Conservation (phyloP, 2,888 invertebrate genomes). For the Ephialtes manifestator region DNA sequence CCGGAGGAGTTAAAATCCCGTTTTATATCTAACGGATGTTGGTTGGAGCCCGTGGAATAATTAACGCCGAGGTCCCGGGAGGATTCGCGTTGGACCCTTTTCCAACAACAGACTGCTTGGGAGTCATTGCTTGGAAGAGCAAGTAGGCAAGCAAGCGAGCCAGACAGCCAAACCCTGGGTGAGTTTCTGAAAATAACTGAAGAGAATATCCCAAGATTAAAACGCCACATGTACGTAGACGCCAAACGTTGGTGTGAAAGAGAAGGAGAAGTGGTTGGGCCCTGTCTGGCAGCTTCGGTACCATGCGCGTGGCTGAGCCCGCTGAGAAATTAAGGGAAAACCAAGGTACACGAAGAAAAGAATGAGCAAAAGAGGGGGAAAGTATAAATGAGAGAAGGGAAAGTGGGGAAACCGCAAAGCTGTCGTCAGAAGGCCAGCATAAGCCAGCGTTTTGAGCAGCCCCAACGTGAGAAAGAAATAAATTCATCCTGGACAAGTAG, state of each 20-base stretch:
- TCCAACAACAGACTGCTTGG: constrained; percentile 35
- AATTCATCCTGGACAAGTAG: constrained; percentile 69
- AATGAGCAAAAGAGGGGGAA: constrained; percentile 40
- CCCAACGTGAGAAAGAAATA: constrained; percentile 67
- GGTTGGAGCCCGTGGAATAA: constrained; percentile 55
- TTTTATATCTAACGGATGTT: constrained; percentile 7
- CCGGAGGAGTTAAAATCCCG: constrained; percentile 8
- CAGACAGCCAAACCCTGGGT: constrained; percentile 33
- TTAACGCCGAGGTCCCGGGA: constrained; percentile 55
- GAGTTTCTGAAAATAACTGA: constrained; percentile 22
- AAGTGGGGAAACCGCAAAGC: constrained; percentile 68
- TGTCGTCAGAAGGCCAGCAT: constrained; percentile 63
- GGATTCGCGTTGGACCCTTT: constrained; percentile 50
- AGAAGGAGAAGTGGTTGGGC: constrained; percentile 48
- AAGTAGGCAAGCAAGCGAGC: constrained; percentile 23
- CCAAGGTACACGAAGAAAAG: constrained; percentile 30
- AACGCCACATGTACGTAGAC: constrained; percentile 57
- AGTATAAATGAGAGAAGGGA: constrained; percentile 42
- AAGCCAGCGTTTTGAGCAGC: constrained; percentile 66
- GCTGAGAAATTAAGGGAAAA: constrained; percentile 57
- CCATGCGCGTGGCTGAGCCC: constrained; percentile 45
- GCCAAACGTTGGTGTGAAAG: constrained; percentile 26
- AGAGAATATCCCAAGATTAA: constrained; percentile 60
- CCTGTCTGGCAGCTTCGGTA: constrained; percentile 53
- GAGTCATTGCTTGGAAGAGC: constrained; percentile 26